Base-by-base conservation (phyloP, 2,888 invertebrate genomes). In the Loripinus fragilis region DNA sequence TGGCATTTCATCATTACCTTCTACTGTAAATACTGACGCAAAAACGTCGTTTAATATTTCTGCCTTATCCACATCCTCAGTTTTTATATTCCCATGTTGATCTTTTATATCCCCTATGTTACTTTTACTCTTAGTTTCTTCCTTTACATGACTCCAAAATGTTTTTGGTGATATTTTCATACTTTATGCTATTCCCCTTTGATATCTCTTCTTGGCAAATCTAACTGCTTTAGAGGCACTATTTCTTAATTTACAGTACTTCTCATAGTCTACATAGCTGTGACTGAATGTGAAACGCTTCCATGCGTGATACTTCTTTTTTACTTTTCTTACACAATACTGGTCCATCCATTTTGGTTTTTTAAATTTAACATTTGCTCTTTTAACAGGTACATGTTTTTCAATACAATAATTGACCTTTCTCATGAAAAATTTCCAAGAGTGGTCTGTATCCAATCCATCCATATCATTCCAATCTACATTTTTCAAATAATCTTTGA, bases 221-320 rank as follows among this genome's bases (percentile, higher is more conserved):
- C 55, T 25, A 2, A 71, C 30, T n/a, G 33, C 23, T 12, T 52
- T 55, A 3, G 55, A 52, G 38, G 48, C 23, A 20, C 35, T 52
- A 23, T 71, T 71, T 25, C 71, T 71, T 2, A 48, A n/a, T 55
- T 38, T 52, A 35, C 38, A 33, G 35, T 71, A 71, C 0, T 52
- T 41, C 38, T 38, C 23, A 23, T 35, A 55, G 28, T 25, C 50
- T 33, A 48, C 17, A 28, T 35, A 73, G 20, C 65, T 64, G 33
- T 41, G 65, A 23, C 73, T 73, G 20, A 20, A 64, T 0, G 73
- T 64, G 30, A 64, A 73, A 45, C 73, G 73, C 33, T 73, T 73
- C 73, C 73, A 73, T 23, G 73, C 73, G 33, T 42, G 65, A 42
- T 66, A 73, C 23, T 66, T 73, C 30, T 73, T 73, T 33, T 73